A percentile compares a stretch with the other conserved stretches of the same genome.
Conservation (phyloP, 2,113 vertebrate genomes). For the Triplophysa tibetana region DNA sequence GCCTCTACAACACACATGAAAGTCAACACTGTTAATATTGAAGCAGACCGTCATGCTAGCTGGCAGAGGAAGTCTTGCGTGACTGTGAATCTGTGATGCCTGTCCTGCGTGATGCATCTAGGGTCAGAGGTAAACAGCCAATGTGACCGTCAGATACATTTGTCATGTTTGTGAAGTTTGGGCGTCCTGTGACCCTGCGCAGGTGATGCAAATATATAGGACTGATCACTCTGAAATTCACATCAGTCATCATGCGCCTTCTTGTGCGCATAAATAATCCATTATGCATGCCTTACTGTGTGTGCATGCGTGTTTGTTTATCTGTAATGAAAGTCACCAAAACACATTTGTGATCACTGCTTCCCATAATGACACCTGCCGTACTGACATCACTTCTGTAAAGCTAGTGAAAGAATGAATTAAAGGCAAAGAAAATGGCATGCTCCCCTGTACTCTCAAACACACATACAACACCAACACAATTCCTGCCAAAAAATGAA, state of each 20-base stretch:
- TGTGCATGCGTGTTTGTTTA: no score
- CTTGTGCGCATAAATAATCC: no score
- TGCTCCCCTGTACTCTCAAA: neutral
- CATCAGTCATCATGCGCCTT: neutral
- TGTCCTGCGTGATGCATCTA: constrained; percentile 8
- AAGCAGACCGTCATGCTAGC: constrained; percentile 4
- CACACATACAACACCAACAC: neutral
- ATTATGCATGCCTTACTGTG: no score
- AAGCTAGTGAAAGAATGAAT: neutral
- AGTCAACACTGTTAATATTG: constrained; percentile 28
- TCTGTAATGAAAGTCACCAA: neutral
- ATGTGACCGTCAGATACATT: neutral
- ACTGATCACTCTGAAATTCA: constrained; percentile 5
- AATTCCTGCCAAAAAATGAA: constrained; percentile 20
- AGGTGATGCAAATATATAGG: neutral
- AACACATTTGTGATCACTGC: neutral
- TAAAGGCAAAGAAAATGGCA: constrained; percentile 12
- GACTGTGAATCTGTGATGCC: constrained; percentile 1
- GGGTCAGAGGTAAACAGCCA: constrained; percentile 19
- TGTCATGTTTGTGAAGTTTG: neutral
- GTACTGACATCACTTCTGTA: constrained; percentile 33
- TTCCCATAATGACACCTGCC: constrained; percentile 16
- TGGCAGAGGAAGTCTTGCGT: neutral
- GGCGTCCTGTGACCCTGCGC: neutral
- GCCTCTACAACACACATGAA: constrained; percentile 32